Evolutionary conservation across 2,888 invertebrate genomes (phyloP).

Genomic region (Caenorhabditis virilis): DNA sequence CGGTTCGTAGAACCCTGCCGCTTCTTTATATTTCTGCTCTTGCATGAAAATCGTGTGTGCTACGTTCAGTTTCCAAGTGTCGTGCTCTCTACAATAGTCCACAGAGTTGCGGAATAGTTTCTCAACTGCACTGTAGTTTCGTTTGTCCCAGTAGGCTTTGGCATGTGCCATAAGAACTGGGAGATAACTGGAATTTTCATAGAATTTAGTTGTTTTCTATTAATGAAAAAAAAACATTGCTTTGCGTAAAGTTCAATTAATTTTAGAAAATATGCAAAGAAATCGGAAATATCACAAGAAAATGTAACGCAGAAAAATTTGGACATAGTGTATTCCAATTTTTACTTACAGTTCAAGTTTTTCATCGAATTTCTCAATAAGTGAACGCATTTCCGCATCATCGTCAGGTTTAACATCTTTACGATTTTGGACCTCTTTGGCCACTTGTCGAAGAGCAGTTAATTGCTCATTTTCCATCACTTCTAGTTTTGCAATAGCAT

Average conservation of each 20-base stretch:
- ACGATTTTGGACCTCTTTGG: conserved; percentile 21
- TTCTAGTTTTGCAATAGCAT: conserved; percentile 93
- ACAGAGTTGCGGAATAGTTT: conserved; percentile 55
- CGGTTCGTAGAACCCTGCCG: conserved; percentile 95
- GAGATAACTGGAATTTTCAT: no score
- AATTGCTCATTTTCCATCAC: conserved; percentile 73
- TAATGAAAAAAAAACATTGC: no score
- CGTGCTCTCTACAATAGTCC: conserved; percentile 96
- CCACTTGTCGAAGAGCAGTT: conserved; percentile 13
- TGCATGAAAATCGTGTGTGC: conserved; percentile 99
- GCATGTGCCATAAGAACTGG: conserved; percentile 99
- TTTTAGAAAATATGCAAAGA: no score
- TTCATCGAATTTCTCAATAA: conserved; percentile 88
- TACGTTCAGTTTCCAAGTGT: conserved; percentile 94
- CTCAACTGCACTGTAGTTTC: conserved; percentile 87
- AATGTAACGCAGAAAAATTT: no score
- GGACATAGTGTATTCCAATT: no score
- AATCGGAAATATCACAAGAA: no score
- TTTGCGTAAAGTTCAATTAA: no score
- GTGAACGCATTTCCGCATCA: conserved; percentile 78
- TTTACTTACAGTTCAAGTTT: conserved; percentile 81
- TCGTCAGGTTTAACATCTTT: conserved; percentile 74
- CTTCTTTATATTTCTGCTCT: conserved; percentile 90
- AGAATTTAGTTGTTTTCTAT: no score
- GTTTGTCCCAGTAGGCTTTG: conserved; percentile 93